Percentiles rank a stretch among this genome's conserved stretches.
Evolutionary conservation across 2,113 vertebrate genomes (phyloP).

Genomic region (Vidua chalybeata): DNA sequence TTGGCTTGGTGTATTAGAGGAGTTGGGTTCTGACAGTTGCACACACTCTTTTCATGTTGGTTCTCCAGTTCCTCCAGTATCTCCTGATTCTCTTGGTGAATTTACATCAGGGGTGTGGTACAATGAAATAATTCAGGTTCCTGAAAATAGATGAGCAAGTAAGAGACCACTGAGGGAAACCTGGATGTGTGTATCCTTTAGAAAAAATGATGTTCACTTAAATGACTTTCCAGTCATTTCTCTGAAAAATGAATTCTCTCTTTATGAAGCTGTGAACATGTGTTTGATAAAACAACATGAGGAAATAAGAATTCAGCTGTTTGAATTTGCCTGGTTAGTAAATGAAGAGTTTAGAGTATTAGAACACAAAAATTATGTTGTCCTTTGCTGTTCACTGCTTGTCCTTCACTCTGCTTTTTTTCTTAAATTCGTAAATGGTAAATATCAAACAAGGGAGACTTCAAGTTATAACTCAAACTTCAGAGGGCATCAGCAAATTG

Average conservation of each 20-base stretch:
- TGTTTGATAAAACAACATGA: neutral
- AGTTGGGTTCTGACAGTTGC: neutral
- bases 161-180: neutral
- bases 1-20: neutral
- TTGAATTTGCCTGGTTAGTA: neutral
- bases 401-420: neutral
- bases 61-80: neutral
- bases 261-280: neutral
- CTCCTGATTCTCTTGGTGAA: neutral
- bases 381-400: neutral
- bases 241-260: neutral
- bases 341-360: neutral
- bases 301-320: neutral
- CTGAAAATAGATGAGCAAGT: neutral
- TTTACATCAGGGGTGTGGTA: neutral
- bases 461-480: neutral
- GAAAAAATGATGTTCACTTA: neutral
- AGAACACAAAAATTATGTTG: neutral
- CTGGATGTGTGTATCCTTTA: rapidly evolving
- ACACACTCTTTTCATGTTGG: rapidly evolving
- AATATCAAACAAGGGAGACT: neutral
- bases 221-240: neutral
- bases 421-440: neutral
- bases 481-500: neutral
- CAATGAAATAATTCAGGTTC: neutral